Percentiles rank a stretch among this genome's conserved stretches.
These are phyloP conservation scores for Oryzias dopingdopingensis DNA, from an alignment of 2,797 vertebrate species.

Conservation along the genomic window DNA sequence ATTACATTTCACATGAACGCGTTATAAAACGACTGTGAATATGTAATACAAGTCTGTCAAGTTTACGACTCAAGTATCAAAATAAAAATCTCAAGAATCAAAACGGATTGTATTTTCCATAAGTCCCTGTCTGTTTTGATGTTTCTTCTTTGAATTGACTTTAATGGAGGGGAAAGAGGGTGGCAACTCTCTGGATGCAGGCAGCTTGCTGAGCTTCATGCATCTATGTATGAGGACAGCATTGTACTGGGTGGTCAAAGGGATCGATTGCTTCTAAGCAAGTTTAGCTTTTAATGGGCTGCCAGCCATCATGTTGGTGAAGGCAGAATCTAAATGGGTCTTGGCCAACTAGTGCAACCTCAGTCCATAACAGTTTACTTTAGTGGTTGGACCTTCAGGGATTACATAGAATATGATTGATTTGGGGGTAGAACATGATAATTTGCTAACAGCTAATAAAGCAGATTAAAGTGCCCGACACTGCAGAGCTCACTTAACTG, in stretches of 20 bases:
- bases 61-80: no score
- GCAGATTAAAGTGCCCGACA: no score
- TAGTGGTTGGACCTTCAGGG: not conserved
- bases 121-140: no score
- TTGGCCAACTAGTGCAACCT: slow-evolving; percentile 6
- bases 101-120: no score
- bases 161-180: not conserved
- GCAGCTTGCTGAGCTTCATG: slow-evolving; percentile 9
- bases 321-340: slow-evolving; percentile 54
- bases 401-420: slow-evolving; percentile 6
- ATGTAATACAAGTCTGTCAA: no score
- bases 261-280: slow-evolving; percentile 60
- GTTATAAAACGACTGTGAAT: no score
- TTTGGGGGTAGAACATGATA: slow-evolving; percentile 22
- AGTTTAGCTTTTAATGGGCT: slow-evolving; percentile 69
- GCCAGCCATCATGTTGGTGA: slow-evolving; percentile 40
- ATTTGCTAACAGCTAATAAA: slow-evolving; percentile 20
- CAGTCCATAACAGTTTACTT: not conserved
- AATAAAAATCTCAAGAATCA: no score
- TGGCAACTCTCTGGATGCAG: not conserved
- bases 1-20: no score
- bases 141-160: no score
- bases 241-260: slow-evolving; percentile 10
- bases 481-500: no score
- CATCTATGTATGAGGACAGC: slow-evolving; percentile 12